phyloP scores from a whole-genome alignment of 2,113 vertebrate species.

The Oenanthe oenanthe region DNA sequence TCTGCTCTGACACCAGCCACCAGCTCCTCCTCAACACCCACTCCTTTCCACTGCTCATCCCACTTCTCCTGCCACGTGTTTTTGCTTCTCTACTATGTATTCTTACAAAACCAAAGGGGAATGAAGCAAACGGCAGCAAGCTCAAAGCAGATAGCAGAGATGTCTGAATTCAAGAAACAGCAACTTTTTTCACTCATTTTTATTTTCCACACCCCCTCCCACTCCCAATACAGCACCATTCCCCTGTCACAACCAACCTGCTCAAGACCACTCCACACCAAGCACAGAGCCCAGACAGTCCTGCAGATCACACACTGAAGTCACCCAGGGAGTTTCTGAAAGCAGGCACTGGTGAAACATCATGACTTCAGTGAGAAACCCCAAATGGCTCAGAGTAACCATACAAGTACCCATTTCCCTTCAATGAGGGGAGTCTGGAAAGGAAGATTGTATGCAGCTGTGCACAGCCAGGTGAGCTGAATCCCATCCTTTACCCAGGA shows the following conservation, averaged over 20 bases:
- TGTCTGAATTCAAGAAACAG: not conserved
- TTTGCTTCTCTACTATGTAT: not conserved
- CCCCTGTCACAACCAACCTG: not conserved
- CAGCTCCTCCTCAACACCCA: not conserved
- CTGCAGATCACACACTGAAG: not conserved
- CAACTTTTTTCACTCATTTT: not conserved
- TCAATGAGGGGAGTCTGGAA: not conserved
- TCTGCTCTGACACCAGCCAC: not conserved
- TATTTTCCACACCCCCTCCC: not conserved
- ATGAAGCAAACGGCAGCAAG: not conserved
- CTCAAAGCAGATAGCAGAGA: not conserved
- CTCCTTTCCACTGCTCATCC: not conserved
- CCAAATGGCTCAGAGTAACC: not conserved
- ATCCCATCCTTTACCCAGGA: not conserved
- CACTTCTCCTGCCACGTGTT: rapidly evolving
- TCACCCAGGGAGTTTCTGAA: not conserved
- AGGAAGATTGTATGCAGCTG: not conserved
- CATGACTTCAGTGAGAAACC: not conserved
- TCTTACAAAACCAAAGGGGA: not conserved
- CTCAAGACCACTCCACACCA: not conserved
- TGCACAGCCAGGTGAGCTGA: not conserved
- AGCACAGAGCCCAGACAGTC: too few species aligned
- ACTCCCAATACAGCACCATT: not conserved
- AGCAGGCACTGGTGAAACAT: not conserved
- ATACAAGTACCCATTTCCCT: not conserved